Evolutionary conservation across 2,888 invertebrate genomes (phyloP), one percentile per base, ranked within the genome.

Genomic region (Stenodema calcarata): DNA sequence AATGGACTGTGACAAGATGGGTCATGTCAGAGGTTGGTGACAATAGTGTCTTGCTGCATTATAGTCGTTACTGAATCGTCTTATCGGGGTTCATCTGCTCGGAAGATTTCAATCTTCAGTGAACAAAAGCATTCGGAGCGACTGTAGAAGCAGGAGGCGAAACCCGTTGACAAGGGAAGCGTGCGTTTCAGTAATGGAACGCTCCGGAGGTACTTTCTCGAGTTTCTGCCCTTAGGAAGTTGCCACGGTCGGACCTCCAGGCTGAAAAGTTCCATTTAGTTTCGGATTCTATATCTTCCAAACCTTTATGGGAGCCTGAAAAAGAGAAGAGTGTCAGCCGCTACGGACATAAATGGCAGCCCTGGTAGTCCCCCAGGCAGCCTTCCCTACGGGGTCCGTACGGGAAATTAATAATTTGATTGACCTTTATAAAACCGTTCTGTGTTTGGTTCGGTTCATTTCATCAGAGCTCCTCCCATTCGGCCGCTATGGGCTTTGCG

Each of bases 401-500:
- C 82, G 82, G 70, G 82, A 82, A 82, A 82, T 82, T 82, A 82
- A 82, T 82, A 82, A 82, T 82, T 82, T 70, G 82, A 82, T 70
- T 42, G 82, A 82, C 82, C 82, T 82, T 82, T 82, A 82, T 62
- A 18, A 70, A 82, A 82, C 82, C 69, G 70, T 69, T 82, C 47
- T 47, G 28, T 42, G 62, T 82, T 82, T 42, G 35, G 82, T 28
- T 54, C 35, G 62, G 80, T 23, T 41, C 41, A 30, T 80, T 80
- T 80, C 80, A 28, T 80, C 80, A 80, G 80, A 44, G 44, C 35
- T 62, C 62, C 47, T 62, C 62, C 62, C 62, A 35, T 18, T 62
- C 73, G 14, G 73, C 30, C 23, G 7, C 69, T 69, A 73, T 73
- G 35, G 73, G 27, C 73, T 73, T 73, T 73, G 73, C 73, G 35